Evolutionary conservation across 2,888 invertebrate genomes (phyloP), one percentile per base, ranked within the genome.

Genomic region (Choreutis nemorana): DNA sequence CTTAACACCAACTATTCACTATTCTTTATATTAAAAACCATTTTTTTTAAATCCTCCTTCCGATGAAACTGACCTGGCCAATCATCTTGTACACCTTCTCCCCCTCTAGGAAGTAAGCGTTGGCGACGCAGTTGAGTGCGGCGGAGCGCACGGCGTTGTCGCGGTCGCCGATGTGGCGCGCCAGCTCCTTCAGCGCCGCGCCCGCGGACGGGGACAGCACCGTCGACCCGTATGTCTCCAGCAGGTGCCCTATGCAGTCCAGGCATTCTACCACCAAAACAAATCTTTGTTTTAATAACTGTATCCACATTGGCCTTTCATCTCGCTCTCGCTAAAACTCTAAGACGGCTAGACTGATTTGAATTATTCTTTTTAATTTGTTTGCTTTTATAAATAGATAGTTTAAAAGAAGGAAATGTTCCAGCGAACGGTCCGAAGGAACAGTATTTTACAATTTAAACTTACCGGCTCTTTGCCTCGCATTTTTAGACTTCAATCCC

Each of bases 141-240:
- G 97, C 96, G 55, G 93, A 97, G 26, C 99, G 83, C 23, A 99
- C 98, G 2, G 91, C 87, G 68, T 96, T 97, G 65, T 99, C 98
- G 14, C 97, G 81, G 72, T 99, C 97, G 0, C 94, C 91, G 51
- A 99, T 97, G 60, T 97, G 96, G 23, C 90, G 87, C 0, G 97
- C 97, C 10, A 99, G 86, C 68, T 94, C 91, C 58, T 91, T 91
- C 2, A 98, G 70, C 0, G 96, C 90, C 1, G 84, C 86, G 14
- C 84, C 83, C 1, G 91, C 87, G 0, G 89, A 84, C 1, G 94
- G 90, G 43, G 90, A 86, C 63, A 95, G 92, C 14, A 94, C 90
- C 13, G 83, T 79, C 21, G 94, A 83, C 1, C 96, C 96, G 63
- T 90, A 93, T 24, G 83, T 85, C 61, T 93, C 93, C 30, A 97